phyloP scores from a whole-genome alignment of 1,140 invertebrate genomes.

The Pachypeltis micranthus region DNA sequence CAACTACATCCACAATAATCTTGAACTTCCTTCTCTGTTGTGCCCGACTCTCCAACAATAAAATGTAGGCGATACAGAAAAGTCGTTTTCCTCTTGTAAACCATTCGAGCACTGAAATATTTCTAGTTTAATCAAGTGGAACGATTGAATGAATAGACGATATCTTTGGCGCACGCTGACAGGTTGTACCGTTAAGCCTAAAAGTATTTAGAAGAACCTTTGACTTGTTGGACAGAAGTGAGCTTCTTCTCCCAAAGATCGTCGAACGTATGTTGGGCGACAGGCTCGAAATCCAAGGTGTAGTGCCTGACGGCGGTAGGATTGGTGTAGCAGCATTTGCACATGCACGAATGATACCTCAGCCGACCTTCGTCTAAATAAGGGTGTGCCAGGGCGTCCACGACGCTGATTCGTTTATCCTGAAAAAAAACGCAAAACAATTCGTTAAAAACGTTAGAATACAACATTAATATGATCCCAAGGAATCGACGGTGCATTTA shows the following conservation, averaged over 20 bases:
- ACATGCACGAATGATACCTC: conserved; percentile 99
- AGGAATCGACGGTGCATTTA: background rate
- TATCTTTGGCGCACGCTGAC: too few species aligned
- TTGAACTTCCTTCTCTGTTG: too few species aligned
- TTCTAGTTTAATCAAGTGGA: too few species aligned
- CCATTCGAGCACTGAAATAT: too few species aligned
- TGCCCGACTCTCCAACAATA: too few species aligned
- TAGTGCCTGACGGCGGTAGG: conserved; percentile 69
- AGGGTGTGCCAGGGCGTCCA: conserved; percentile 87
- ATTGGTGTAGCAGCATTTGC: conserved; percentile 85
- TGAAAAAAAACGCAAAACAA: conserved; percentile 37
- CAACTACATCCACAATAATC: too few species aligned
- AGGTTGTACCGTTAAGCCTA: too few species aligned
- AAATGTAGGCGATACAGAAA: too few species aligned
- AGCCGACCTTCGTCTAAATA: conserved; percentile 95
- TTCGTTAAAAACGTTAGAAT: background rate
- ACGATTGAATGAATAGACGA: too few species aligned
- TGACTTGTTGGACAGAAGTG: conserved; percentile 81
- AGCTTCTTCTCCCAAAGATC: conserved; percentile 91
- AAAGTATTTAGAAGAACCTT: conserved; percentile 54
- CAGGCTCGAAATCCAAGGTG: conserved; percentile 84
- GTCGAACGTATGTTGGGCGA: conserved; percentile 76
- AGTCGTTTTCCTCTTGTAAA: too few species aligned
- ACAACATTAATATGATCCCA: background rate
- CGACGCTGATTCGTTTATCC: conserved; percentile 88